Base-by-base conservation (phyloP, 1,140 invertebrate species). In the Aporrectodea caliginosa region DNA sequence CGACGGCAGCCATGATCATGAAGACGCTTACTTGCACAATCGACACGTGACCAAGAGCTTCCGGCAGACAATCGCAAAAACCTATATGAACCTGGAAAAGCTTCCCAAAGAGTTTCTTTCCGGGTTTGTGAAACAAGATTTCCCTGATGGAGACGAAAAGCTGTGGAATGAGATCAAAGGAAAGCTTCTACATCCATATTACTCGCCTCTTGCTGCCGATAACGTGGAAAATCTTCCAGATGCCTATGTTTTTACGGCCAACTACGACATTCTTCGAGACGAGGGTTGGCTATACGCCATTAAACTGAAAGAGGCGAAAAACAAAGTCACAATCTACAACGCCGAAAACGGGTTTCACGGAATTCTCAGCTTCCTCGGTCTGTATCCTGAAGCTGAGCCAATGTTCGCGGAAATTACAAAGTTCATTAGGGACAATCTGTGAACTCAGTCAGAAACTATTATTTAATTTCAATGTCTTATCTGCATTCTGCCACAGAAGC, bases 191-290 rank as follows among this genome's bases (percentile, higher is more conserved):
- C 34, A 76, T 35, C 80, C 75, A 27, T 79, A 82, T 29, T 73
- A 80, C 68, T 69, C 80, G 29, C 81, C 81, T 30, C 75, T 82
- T 12, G 34, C 82, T 70, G 80, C 80, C 32, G 35, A 69, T 14
- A 79, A 70, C 35, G 22, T 82, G 72, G 43, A 34, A 27, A 80
- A 35, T 29, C 77, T 82, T 72, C 80, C 81, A 1, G n/a, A 22
- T 12, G 69, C 81, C 12, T 82, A 75, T 70, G 22, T 82, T 2
- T 14, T 79, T 22, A 75, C 80, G 16, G 35, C 68, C 22, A 69
- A 82, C 14, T 79, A 74, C 34, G 81, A 82, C 43, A 69, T 82
- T 6, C 69, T 82, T 6, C 43, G 80, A 69, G 81, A 81, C 30
- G 81, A 82, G 12, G 78, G 35, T 34, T 16, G 69, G 33, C 34